Conservation (phyloP, 2,113 vertebrate species). For the Leiothrix lutea region DNA sequence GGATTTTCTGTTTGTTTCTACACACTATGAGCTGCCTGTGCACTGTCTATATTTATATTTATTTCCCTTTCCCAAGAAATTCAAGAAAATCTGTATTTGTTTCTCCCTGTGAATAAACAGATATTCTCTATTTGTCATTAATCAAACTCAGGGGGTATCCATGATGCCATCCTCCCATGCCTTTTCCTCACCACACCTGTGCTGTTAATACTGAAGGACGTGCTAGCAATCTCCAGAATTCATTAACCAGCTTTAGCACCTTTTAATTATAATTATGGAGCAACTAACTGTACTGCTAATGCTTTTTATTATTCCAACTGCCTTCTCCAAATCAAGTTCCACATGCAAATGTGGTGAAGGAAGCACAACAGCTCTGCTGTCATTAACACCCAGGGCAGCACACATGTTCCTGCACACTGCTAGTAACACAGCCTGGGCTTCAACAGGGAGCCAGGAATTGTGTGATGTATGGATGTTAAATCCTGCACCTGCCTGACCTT, state of each 20-base stretch:
- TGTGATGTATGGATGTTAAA: background rate
- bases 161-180: background rate
- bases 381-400: background rate
- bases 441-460: background rate
- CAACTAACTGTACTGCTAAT: background rate
- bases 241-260: background rate
- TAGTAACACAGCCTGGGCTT: background rate
- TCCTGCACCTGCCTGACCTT: background rate
- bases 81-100: background rate
- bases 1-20: background rate
- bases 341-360: background rate
- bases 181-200: background rate
- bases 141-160: background rate
- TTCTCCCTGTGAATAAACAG: background rate
- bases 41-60: background rate
- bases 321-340: background rate
- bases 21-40: background rate
- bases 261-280: background rate
- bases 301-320: background rate
- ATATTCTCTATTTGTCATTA: background rate
- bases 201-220: background rate
- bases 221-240: background rate
- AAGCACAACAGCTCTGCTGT: background rate
- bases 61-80: background rate
- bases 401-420: rapidly evolving